These are phyloP conservation scores for Nasonia longicornis DNA, from an alignment of 1,140 invertebrate genomes.

Conservation along the genomic window DNA sequence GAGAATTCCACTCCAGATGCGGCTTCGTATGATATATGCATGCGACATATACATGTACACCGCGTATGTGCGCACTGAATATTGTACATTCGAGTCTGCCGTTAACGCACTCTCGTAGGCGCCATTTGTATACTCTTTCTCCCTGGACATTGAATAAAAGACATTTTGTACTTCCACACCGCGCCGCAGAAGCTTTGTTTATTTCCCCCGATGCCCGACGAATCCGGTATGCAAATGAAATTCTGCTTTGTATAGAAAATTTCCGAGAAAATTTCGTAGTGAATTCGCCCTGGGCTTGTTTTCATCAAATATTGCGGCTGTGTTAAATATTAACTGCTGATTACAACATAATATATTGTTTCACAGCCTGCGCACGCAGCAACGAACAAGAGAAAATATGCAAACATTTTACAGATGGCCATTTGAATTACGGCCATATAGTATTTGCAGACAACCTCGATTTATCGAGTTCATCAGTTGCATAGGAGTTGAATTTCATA, in stretches of 20 bases:
- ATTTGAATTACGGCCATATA: no score
- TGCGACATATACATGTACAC: background rate
- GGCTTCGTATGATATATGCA: background rate
- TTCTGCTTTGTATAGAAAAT: background rate
- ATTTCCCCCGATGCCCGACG: background rate
- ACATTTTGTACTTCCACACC: conserved; percentile 25
- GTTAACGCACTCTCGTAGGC: background rate
- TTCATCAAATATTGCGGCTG: background rate
- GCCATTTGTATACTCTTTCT: conserved; percentile 23
- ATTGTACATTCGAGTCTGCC: conserved; percentile 5
- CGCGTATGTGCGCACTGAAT: background rate
- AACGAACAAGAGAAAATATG: no score
- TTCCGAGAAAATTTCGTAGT: background rate
- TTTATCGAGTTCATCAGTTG: no score
- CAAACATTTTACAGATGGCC: no score
- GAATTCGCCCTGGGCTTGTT: background rate
- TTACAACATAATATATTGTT: background rate
- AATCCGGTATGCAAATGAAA: background rate
- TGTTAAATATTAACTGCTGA: background rate
- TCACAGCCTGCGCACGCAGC: no score
- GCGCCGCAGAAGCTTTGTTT: background rate
- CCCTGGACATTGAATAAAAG: conserved; percentile 13
- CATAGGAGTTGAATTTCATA: no score
- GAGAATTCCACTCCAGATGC: background rate
- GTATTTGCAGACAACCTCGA: no score